phyloP scores from a whole-genome alignment of 2,888 invertebrate genomes.

The Tinea trinotella region DNA sequence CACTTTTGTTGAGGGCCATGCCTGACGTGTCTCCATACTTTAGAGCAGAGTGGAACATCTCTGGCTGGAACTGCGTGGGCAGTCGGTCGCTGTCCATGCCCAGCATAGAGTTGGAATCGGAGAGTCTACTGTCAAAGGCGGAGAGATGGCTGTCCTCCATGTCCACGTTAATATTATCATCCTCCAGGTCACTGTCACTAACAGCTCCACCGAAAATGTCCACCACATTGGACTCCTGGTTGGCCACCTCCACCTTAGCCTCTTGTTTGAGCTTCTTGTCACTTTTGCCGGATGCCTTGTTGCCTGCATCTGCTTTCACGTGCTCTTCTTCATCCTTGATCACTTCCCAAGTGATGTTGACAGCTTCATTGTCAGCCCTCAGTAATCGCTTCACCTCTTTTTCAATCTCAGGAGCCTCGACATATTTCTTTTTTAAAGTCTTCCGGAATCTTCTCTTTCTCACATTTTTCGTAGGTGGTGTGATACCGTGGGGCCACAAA shows the following conservation, averaged over 20 bases:
- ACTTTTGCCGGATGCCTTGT: slow-evolving; percentile 31
- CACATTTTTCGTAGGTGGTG: slow-evolving; percentile 96
- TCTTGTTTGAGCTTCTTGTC: slow-evolving; percentile 50
- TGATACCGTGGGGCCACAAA: slow-evolving; percentile 95
- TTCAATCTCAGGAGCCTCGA: slow-evolving; percentile 97
- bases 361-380: slow-evolving; percentile 93
- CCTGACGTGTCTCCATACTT: slow-evolving; percentile 14
- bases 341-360: slow-evolving; percentile 89
- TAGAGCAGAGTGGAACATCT: slow-evolving; percentile 43
- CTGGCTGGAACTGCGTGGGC: slow-evolving; percentile 49
- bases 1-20: slow-evolving; percentile 24
- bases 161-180: slow-evolving; percentile 84
- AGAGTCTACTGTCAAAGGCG: slow-evolving; percentile 80
- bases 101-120: slow-evolving; percentile 67
- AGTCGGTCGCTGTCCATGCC: slow-evolving; percentile 33
- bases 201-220: slow-evolving; percentile 95
- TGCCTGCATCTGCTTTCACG: slow-evolving; percentile 39
- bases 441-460: slow-evolving; percentile 93
- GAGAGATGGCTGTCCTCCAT: slow-evolving; percentile 86
- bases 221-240: slow-evolving; percentile 48
- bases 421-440: slow-evolving; percentile 96
- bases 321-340: slow-evolving; percentile 89
- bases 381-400: slow-evolving; percentile 96
- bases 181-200: slow-evolving; percentile 88
- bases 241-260: slow-evolving; percentile 32